Evolutionary conservation across 2,888 invertebrate genomes (phyloP).

Genomic region (Eremobia ochroleuca): DNA sequence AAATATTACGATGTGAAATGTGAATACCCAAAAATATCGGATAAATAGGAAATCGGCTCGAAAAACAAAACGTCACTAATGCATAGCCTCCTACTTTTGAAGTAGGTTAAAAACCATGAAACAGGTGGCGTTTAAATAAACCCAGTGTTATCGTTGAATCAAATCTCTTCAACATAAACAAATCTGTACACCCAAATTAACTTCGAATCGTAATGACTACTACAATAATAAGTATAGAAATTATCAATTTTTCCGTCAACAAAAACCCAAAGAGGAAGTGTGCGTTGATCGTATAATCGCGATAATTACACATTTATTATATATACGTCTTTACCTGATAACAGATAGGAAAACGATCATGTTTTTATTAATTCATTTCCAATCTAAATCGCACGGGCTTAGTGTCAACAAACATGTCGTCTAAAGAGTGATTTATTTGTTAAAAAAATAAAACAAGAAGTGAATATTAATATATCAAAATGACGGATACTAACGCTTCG

Average conservation of each 20-base stretch:
- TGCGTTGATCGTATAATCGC: conserved; percentile 46
- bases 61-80: neutral
- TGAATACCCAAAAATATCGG: neutral
- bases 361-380: conserved; percentile 84
- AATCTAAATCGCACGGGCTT: conserved; percentile 79
- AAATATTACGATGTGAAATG: neutral
- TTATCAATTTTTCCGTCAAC: conserved; percentile 29
- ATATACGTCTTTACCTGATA: conserved; percentile 78
- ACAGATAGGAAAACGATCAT: conserved; percentile 76
- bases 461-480: conserved; percentile 64
- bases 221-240: conserved; percentile 38
- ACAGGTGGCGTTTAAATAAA: neutral
- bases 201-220: conserved; percentile 16
- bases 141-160: conserved; percentile 8
- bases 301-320: conserved; percentile 79
- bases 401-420: conserved; percentile 69
- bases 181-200: conserved; percentile 29
- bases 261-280: conserved; percentile 61
- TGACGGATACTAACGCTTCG: conserved; percentile 74
- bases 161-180: conserved; percentile 32
- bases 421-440: conserved; percentile 42
- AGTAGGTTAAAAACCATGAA: neutral
- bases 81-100: neutral
- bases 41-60: neutral
- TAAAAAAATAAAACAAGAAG: conserved; percentile 10